Conservation (phyloP, 2,888 invertebrate genomes). For the Cyrtodaria siliqua region DNA sequence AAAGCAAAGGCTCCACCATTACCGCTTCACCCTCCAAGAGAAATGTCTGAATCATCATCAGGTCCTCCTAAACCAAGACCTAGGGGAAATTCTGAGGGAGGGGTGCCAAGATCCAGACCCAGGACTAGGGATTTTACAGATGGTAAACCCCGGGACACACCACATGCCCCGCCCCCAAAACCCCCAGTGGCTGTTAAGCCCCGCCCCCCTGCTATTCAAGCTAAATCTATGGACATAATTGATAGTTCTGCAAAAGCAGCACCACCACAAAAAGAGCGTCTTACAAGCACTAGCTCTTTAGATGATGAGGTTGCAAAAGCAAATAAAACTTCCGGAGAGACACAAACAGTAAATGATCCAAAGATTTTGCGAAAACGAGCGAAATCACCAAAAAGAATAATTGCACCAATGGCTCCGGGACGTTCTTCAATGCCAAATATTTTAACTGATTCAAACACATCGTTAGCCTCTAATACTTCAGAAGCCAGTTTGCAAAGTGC, state of each 20-base stretch:
- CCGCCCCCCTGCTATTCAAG: conserved; percentile 28
- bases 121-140: conserved; percentile 46
- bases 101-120: conserved; percentile 42
- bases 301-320: conserved; percentile 21
- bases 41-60: conserved; percentile 23
- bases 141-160: conserved; percentile 48
- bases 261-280: conserved; percentile 26
- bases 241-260: conserved; percentile 5
- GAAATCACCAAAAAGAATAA: conserved; percentile 78
- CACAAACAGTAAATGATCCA: conserved; percentile 46
- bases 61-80: conserved; percentile 48
- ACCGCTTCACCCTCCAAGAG: conserved; percentile 52
- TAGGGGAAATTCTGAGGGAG: conserved; percentile 50
- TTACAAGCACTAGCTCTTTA: conserved; percentile 32
- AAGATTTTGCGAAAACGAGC: conserved; percentile 71
- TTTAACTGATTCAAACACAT: conserved; percentile 42
- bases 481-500: conserved; percentile 5
- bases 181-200: conserved; percentile 63
- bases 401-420: conserved; percentile 69
- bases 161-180: conserved; percentile 58
- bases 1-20: conserved; percentile 61
- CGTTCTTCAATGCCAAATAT: conserved; percentile 60
- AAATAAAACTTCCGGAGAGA: conserved; percentile 10
- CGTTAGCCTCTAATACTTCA: conserved; percentile 36
- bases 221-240: conserved; percentile 13